Conservation (phyloP, 2,888 invertebrate genomes). For the Calameuta pallipes region DNA sequence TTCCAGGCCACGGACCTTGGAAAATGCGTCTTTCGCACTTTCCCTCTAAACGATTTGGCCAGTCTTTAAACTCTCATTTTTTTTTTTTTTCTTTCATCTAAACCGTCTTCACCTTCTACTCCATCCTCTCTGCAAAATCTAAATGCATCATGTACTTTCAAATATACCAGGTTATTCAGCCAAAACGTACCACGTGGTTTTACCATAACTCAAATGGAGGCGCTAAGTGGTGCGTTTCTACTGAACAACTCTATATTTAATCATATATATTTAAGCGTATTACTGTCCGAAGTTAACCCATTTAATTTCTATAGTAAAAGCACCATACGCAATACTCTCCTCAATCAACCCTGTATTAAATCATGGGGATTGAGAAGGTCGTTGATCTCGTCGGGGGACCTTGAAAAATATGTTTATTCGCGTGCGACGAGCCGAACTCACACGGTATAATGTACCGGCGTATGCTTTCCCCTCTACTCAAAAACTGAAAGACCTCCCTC, state of each 20-base stretch:
- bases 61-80: neutral
- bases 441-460: neutral
- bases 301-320: neutral
- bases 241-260: no score
- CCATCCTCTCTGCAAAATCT: no score
- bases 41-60: neutral
- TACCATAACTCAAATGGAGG: no score
- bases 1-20: neutral
- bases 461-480: conserved; percentile 13
- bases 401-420: neutral
- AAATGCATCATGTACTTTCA: no score
- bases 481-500: neutral
- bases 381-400: neutral
- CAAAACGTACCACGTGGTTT: no score
- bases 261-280: no score
- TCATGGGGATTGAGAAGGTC: neutral
- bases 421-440: neutral
- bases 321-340: neutral
- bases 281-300: no score
- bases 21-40: neutral
- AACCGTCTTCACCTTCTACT: no score
- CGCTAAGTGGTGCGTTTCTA: no score
- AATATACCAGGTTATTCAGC: no score
- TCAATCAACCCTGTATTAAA: neutral
- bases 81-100: neutral